Evolutionary conservation across 2,113 vertebrate genomes (phyloP), one percentile per base, ranked within the genome.

Genomic region (Antigone vipio): DNA sequence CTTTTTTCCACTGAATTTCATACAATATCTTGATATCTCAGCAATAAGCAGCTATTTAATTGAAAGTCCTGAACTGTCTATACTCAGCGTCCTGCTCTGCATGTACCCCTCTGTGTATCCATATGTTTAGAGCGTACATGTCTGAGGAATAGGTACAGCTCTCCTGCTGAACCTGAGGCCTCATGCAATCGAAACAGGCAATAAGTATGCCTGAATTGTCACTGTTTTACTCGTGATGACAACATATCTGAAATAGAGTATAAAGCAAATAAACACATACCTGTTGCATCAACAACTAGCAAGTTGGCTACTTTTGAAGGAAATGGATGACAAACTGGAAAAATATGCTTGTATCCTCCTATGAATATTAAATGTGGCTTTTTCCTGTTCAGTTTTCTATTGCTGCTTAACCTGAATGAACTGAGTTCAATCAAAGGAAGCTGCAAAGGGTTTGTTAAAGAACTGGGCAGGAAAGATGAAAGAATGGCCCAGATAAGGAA

Each of bases 401-500:
- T 91, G 30, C 58, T 73, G 40, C 49, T 82, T 89, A 94, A 90
- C 63, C 32, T 77, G 67, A 93, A 90, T 67, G 53, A 83, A 93
- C 85, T 50, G 35, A 89, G 38, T 92, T 95, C 77, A 96, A 66
- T 59, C 92, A 90, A 90, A 96, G 90, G 82, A 96, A 94, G 38
- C 78, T 83, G 75, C 53, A 92, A 83, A 88, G 69, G 22, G 26
- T 77, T 90, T 93, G 55, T 88, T 89, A 88, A 94, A 92, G 59
- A 94, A 74, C 67, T 47, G 72, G 67, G 38, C 77, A 95, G 78
- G 90, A 94, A 96, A 93, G 92, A 92, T 74, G 67, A 83, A 96
- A 90, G 85, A 94, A 90, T 77, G 63, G 59, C 59, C 82, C 59
- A 92, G 89, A 94, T 88, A 96, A 97, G 92, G 78, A 93, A 88